Base-by-base conservation (phyloP, 2,888 invertebrate species). In the Tillus elongatus region DNA sequence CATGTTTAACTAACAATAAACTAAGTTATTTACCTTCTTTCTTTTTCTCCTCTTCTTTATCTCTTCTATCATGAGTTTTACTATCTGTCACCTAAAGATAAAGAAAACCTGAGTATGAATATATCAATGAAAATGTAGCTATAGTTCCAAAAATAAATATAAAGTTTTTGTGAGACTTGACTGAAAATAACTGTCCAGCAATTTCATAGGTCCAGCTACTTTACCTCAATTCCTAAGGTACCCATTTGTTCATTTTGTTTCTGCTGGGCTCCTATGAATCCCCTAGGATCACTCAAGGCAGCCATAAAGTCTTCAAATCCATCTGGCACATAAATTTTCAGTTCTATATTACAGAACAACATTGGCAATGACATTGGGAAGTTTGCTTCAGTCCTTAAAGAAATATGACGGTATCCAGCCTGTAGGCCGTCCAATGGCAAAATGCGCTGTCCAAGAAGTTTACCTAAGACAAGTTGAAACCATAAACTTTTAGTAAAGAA, bases 241-340 rank as follows among this genome's bases (percentile, higher is more conserved):
- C 90, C 86, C 84, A 96, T 89, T 66, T 92, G 91, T 57, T 90
- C 87, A 14, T 83, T 81, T 40, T 89, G 75, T 56, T 89, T 88
- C 51, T 87, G 82, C 39, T 88, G 84, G 1, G 87, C 86, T 3
- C 88, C 85, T 67, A 88, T 78, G 66, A 90, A 92, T 3, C 88
- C 90, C 41, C 90, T 73, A 0, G 97, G 97, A 65, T 95, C 96
- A 4, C 93, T 92, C 42, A 98, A 68, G 3, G 96, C 95, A 42
- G 95, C 95, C 86, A 98, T 98, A 63, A 99, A 88, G 61, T 95
- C 95, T 74, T 93, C 93, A 60, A 97, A 87, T 33, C 97, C 98
- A 69, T 97, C 96, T 28, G 98, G 98, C 50, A 99, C 96, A 70
- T 99, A 99, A 55, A 98, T 99, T 73, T 97, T 97, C 44, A 98